A percentile compares a stretch with the other conserved stretches of the same genome.
Evolutionary conservation across 2,113 vertebrate species (phyloP).

Genomic region (Amia ocellicauda): DNA sequence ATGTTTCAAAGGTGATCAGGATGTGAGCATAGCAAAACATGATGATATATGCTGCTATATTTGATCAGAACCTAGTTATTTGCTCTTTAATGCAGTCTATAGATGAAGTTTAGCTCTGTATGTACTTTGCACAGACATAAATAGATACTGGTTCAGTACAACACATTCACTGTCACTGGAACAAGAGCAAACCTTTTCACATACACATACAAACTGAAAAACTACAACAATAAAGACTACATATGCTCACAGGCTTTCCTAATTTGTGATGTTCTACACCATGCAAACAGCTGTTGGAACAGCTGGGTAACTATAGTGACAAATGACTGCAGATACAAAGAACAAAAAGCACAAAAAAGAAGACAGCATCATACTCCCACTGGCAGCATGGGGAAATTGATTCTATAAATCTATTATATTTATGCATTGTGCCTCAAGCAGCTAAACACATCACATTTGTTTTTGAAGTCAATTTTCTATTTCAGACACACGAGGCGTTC

Average conservation of each 20-base stretch:
- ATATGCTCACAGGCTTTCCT: neutral
- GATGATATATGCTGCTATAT: too few relatives aligned
- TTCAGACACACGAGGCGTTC: too few relatives aligned
- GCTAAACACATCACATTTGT: neutral
- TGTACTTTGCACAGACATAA: too few relatives aligned
- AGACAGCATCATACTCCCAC: neutral
- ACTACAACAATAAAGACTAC: neutral
- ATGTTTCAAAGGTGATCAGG: too few relatives aligned
- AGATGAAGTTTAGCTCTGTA: too few relatives aligned
- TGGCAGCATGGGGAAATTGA: neutral
- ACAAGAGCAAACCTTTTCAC: too few relatives aligned
- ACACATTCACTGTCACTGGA: too few relatives aligned
- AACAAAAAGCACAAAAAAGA: neutral
- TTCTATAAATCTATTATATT: constrained; percentile 12
- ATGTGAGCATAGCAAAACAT: too few relatives aligned
- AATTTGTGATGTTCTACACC: neutral
- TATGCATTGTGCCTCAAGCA: neutral
- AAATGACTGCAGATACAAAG: constrained; percentile 1
- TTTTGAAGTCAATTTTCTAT: too few relatives aligned
- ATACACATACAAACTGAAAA: constrained; percentile 11
- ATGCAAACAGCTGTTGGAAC: neutral
- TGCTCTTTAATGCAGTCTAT: too few relatives aligned
- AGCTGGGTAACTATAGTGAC: constrained; percentile 3
- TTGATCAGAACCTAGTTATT: too few relatives aligned
- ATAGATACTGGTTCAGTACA: too few relatives aligned